Evolutionary conservation across 2,797 vertebrate genomes (phyloP).

Genomic region (Crenichthys baileyi): DNA sequence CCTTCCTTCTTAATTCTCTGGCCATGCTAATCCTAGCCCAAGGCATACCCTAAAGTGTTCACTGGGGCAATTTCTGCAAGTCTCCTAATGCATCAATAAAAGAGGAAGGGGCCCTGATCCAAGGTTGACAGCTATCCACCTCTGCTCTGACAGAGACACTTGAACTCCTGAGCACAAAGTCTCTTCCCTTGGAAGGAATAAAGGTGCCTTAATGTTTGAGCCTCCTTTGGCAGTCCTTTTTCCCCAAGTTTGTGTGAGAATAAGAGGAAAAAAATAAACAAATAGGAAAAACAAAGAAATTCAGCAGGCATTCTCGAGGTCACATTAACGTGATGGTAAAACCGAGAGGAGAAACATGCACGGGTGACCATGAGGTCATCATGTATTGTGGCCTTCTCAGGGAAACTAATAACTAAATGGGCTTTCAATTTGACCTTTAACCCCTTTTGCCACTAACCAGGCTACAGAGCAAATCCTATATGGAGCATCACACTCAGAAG

Average conservation of each 20-base stretch:
- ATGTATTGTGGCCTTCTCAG: conserved; percentile 59
- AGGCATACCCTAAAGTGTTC: conserved; percentile 54
- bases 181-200: conserved; percentile 44
- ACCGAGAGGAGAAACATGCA: conserved; percentile 40
- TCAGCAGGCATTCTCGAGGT: conserved; percentile 68
- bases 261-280: conserved; percentile 15
- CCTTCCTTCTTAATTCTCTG: conserved; percentile 54
- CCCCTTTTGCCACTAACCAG: conserved; percentile 54
- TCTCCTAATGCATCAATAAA: conserved; percentile 52
- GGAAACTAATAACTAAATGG: conserved; percentile 73
- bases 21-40: conserved; percentile 55
- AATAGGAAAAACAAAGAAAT: conserved; percentile 32
- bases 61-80: conserved; percentile 52
- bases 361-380: conserved; percentile 64
- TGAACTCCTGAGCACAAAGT: conserved; percentile 39
- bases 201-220: conserved; percentile 52
- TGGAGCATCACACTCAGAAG: conserved; percentile 32
- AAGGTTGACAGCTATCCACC: conserved; percentile 53
- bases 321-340: conserved; percentile 32
- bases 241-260: conserved; percentile 43
- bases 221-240: conserved; percentile 56
- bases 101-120: conserved; percentile 59
- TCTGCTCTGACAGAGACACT: conserved; percentile 37
- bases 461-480: conserved; percentile 53
- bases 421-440: conserved; percentile 71